Percentiles rank a stretch among this genome's conserved stretches.
These are phyloP conservation scores for Acrossocheilus wenchowensis DNA, from an alignment of 2,797 vertebrate species.

Conservation along the genomic window DNA sequence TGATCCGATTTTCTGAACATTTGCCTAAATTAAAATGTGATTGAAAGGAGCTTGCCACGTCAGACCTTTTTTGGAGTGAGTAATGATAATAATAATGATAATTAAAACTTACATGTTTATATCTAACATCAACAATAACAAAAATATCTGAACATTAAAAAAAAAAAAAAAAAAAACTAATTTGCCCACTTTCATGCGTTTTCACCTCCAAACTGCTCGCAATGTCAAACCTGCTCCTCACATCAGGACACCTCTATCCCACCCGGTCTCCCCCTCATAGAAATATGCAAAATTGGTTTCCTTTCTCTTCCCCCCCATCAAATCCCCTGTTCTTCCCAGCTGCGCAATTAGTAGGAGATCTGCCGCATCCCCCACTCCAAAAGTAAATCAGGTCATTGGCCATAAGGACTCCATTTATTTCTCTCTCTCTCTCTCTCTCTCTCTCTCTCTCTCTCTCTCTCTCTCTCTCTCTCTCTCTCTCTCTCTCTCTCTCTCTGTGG, in stretches of 20 bases:
- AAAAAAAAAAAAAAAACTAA: neutral
- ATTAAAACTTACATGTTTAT: neutral
- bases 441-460: constrained; percentile 58
- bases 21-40: constrained; percentile 65
- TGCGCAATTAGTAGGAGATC: constrained; percentile 79
- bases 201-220: constrained; percentile 50
- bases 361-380: constrained; percentile 74
- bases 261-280: constrained; percentile 46
- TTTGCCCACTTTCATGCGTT: constrained; percentile 19
- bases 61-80: constrained; percentile 9
- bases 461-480: constrained; percentile 63
- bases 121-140: neutral
- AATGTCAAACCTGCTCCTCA: constrained; percentile 61
- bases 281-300: constrained; percentile 71
- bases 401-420: constrained; percentile 76
- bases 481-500: constrained; percentile 56
- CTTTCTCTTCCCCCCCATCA: constrained; percentile 38
- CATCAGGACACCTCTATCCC: constrained; percentile 55
- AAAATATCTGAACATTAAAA: neutral
- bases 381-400: constrained; percentile 72
- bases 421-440: constrained; percentile 60
- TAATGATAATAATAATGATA: neutral
- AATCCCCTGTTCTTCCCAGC: constrained; percentile 72
- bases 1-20: constrained; percentile 66
- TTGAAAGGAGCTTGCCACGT: constrained; percentile 62